Evolutionary conservation across 1,140 invertebrate species (phyloP), one percentile per base, ranked within the genome.

Genomic region (Drosophila nannoptera): DNA sequence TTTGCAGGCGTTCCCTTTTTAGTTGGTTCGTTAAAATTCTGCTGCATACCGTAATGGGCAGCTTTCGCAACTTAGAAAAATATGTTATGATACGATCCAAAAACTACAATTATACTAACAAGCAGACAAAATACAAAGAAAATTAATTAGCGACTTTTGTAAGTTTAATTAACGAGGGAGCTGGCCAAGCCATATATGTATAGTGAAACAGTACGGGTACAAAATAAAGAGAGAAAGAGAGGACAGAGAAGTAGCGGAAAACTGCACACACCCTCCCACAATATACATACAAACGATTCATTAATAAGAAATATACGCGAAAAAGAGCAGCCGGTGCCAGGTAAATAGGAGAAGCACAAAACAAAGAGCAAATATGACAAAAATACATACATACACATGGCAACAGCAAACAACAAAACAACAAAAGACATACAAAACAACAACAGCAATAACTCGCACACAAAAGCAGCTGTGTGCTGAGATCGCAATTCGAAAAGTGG

Each of bases 31-130:
- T 80, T 80, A 84, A 65, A 56, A 63, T 60, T 67, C 40, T 62
- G 46, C 71, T 83, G 80, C 80, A 55, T 83, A 83, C 69, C 62
- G 84, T 84, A 69, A 73, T 84, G 80, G 80, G 80, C 80, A 86
- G 48, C 43, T 52, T 53, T 59, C 58, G 40, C 42, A 50, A 58
- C 42, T n/a, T 40, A 36, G 33, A 45, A 43, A 53, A 60, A 55
- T 60, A 11, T 43, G 58, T 58, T 36, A 72, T 58, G 55, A 72
- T 68, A 46, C 52, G 50, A 29, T 50, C 11, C 46, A 38, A 60
- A 36, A 36, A 12, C 43, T 5, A 35, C 33, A 61, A 42, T 36
- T 33, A 62, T 31, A 42, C 46, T 63, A 14, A 29, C 35, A 61
- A 66, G 56, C 46, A 59, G 67, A 71, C 42, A 66, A 69, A 69